Conservation (phyloP, 2,888 invertebrate genomes). For the Dynastes tityus region DNA sequence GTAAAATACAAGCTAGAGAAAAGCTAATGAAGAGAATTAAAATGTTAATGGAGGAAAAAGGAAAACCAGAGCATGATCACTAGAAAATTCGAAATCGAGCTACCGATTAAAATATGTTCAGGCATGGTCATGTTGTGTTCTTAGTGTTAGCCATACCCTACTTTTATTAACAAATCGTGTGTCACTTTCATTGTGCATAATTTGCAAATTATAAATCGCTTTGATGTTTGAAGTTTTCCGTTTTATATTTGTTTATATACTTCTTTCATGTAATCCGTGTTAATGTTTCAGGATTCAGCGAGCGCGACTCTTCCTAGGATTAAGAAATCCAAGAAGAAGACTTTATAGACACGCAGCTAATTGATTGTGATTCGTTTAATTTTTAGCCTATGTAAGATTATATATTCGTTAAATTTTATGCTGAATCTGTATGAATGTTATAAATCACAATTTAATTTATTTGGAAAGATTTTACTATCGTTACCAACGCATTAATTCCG, state of each 20-base stretch:
- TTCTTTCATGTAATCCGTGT: conserved; percentile 36
- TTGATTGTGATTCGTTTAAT: conserved; percentile 49
- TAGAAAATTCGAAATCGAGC: conserved; percentile 15
- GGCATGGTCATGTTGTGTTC: conserved; percentile 52
- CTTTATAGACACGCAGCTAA: conserved; percentile 53
- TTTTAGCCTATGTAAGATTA: conserved; percentile 46
- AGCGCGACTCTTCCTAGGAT: conserved; percentile 83
- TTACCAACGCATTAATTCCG: conserved; percentile 40
- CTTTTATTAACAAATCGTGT: conserved; percentile 39
- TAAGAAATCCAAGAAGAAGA: conserved; percentile 84
- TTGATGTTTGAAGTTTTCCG: conserved; percentile 39
- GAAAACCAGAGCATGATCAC: conserved; percentile 11
- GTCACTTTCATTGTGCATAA: conserved; percentile 35
- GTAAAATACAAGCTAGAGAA: conserved; percentile 44
- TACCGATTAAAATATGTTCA: conserved; percentile 43
- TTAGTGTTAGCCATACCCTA: conserved; percentile 29
- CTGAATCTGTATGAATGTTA: conserved; percentile 50
- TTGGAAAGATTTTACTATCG: conserved; percentile 51
- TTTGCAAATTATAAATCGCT: conserved; percentile 36
- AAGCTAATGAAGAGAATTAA: conserved; percentile 46
- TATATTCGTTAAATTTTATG: conserved; percentile 48
- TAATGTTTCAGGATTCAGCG: conserved; percentile 76
- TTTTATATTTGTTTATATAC: not conserved
- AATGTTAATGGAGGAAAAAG: conserved; percentile 42
- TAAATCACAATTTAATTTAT: conserved; percentile 50